Percentiles rank a stretch among this genome's conserved stretches.
These are phyloP conservation scores for Exephanes ischioxanthus DNA, from an alignment of 2,888 invertebrate genomes.

Conservation along the genomic window DNA sequence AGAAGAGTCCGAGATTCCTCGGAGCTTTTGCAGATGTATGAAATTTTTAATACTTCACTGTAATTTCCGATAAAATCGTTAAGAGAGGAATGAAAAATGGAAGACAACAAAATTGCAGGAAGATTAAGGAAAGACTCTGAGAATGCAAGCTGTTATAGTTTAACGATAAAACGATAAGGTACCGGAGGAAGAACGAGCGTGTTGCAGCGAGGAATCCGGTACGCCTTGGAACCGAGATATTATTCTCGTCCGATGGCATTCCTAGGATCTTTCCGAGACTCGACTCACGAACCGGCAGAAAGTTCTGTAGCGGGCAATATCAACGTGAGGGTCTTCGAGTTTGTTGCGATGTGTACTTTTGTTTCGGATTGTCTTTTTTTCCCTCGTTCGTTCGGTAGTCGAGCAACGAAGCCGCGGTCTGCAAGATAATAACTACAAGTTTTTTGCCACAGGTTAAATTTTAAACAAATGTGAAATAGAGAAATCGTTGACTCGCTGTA, in stretches of 20 bases:
- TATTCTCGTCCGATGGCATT: slow-evolving; percentile 60
- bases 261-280: slow-evolving; percentile 38
- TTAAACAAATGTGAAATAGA: too few species aligned
- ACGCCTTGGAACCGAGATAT: slow-evolving; percentile 60
- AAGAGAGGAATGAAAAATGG: too few species aligned
- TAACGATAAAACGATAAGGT: slow-evolving; percentile 18
- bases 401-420: background rate
- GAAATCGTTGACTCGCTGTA: background rate
- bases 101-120: too few species aligned
- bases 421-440: background rate
- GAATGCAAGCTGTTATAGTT: slow-evolving; percentile 6
- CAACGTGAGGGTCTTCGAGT: background rate
- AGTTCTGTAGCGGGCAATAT: background rate
- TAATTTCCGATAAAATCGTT: too few species aligned
- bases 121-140: background rate
- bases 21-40: too few species aligned
- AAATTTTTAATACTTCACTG: too few species aligned
- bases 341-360: background rate
- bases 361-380: background rate
- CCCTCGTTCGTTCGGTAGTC: background rate
- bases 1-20: too few species aligned
- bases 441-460: background rate
- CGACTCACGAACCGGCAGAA: slow-evolving; percentile 1
- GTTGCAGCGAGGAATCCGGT: slow-evolving; percentile 46
- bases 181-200: background rate